These are phyloP conservation scores for Blastobasis lacticolella DNA, from an alignment of 2,888 invertebrate genomes.

Conservation along the genomic window DNA sequence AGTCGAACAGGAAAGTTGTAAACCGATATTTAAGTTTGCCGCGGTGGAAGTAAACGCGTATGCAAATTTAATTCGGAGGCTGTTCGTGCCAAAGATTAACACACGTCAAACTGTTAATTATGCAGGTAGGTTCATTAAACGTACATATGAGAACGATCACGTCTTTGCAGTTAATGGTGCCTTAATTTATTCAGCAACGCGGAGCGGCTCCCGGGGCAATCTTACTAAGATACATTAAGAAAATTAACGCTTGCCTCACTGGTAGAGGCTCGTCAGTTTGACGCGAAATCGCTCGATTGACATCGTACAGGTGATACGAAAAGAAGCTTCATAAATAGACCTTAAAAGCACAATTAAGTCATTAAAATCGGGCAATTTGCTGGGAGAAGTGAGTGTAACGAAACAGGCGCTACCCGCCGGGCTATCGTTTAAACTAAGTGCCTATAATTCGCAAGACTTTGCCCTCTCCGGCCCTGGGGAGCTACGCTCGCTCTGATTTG, in stretches of 20 bases:
- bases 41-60: not conserved
- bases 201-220: conserved; percentile 39
- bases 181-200: conserved; percentile 53
- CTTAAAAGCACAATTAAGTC: conserved; percentile 7
- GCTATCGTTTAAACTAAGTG: conserved; percentile 67
- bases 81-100: too few species aligned
- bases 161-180: conserved; percentile 45
- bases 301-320: too few species aligned
- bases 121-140: conserved; percentile 36
- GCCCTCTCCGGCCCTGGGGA: conserved; percentile 53
- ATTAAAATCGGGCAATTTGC: conserved; percentile 27
- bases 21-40: not conserved
- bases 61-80: not conserved
- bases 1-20: not conserved
- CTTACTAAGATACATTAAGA: conserved; percentile 62
- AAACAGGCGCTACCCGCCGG: conserved; percentile 46
- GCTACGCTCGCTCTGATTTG: conserved; percentile 30
- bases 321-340: conserved; percentile 11
- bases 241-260: conserved; percentile 49
- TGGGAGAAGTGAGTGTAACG: conserved; percentile 39
- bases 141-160: conserved; percentile 33
- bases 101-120: conserved; percentile 11
- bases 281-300: conserved; percentile 2
- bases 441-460: conserved; percentile 67
- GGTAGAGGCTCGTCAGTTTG: not conserved